Conservation (phyloP, 1,140 invertebrate species). For the Hirudo medicinalis region DNA sequence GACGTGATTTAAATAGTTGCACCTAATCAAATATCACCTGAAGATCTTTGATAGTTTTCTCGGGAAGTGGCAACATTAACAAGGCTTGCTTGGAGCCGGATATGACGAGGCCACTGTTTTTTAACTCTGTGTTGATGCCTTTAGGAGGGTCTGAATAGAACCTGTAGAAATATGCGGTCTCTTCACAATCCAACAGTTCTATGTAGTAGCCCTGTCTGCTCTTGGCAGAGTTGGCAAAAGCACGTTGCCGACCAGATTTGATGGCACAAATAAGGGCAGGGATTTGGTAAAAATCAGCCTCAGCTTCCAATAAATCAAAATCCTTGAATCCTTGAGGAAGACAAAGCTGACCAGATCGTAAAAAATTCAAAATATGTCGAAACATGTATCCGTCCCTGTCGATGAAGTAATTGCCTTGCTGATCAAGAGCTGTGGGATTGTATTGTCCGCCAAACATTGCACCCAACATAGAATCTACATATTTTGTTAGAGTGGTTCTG, state of each 20-base stretch:
- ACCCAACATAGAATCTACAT: slow-evolving; percentile 28
- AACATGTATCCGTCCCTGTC: slow-evolving; percentile 25
- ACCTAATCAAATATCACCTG: no score
- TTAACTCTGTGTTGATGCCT: slow-evolving; percentile 22
- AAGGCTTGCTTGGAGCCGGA: slow-evolving; percentile 22
- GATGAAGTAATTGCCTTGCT: slow-evolving; percentile 26
- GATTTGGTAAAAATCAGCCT: slow-evolving; percentile 25
- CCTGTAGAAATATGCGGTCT: slow-evolving; percentile 24
- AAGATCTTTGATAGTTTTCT: slow-evolving; percentile 22
- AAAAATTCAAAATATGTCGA: slow-evolving; percentile 24
- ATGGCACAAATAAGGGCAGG: slow-evolving; percentile 19
- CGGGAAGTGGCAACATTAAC: slow-evolving; percentile 21
- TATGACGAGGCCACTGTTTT: slow-evolving; percentile 24
- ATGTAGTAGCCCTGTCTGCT: slow-evolving; percentile 19
- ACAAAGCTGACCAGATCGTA: slow-evolving; percentile 20
- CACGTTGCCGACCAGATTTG: slow-evolving; percentile 7
- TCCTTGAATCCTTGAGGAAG: slow-evolving; percentile 23
- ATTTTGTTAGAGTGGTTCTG: slow-evolving; percentile 24
- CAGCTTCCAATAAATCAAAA: slow-evolving; percentile 24
- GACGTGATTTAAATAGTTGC: no score
- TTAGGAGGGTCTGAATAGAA: slow-evolving; percentile 23
- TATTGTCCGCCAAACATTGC: slow-evolving; percentile 27
- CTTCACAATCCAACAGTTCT: slow-evolving; percentile 25
- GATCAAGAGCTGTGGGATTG: slow-evolving; percentile 23
- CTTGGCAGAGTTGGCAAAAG: background rate